Evolutionary conservation across 1,140 invertebrate species (phyloP).

Genomic region (Teleogryllus occipitalis): DNA sequence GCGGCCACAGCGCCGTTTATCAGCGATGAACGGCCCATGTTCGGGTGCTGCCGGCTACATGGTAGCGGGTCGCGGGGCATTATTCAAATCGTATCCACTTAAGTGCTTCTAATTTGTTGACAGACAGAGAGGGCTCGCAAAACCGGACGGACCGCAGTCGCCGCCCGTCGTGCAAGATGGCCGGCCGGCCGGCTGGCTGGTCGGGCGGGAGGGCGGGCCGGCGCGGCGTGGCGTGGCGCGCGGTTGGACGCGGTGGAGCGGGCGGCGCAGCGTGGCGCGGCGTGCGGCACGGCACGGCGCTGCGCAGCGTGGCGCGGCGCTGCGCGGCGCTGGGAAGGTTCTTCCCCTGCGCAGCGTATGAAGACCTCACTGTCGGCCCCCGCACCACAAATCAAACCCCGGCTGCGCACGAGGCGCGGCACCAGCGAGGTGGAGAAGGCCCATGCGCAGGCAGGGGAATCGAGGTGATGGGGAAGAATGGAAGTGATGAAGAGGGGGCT

Average conservation of each 20-base stretch:
- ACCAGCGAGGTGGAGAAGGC: not conserved
- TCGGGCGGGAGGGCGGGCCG: too few species aligned
- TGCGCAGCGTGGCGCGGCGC: too few species aligned
- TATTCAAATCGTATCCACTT: constrained; percentile 5
- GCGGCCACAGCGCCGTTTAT: not conserved
- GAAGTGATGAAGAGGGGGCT: too few species aligned
- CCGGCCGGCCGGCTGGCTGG: too few species aligned
- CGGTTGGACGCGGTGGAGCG: too few species aligned
- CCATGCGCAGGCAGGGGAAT: too few species aligned
- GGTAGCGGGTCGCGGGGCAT: not conserved
- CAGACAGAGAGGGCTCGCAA: not conserved
- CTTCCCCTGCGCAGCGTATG: not conserved
- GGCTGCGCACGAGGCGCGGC: not conserved
- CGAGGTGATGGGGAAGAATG: too few species aligned
- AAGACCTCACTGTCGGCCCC: not conserved
- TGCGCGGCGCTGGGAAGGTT: not conserved
- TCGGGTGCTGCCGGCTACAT: not conserved
- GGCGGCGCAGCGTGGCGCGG: not conserved
- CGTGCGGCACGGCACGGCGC: too few species aligned
- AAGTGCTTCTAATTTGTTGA: constrained; percentile 5
- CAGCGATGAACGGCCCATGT: not conserved
- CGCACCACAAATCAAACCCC: not conserved
- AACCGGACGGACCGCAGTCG: not conserved
- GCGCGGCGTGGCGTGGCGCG: too few species aligned
- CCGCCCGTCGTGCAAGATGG: not conserved